Evolutionary conservation across 2,888 invertebrate genomes (phyloP).

Genomic region (Macroteleia sp.): DNA sequence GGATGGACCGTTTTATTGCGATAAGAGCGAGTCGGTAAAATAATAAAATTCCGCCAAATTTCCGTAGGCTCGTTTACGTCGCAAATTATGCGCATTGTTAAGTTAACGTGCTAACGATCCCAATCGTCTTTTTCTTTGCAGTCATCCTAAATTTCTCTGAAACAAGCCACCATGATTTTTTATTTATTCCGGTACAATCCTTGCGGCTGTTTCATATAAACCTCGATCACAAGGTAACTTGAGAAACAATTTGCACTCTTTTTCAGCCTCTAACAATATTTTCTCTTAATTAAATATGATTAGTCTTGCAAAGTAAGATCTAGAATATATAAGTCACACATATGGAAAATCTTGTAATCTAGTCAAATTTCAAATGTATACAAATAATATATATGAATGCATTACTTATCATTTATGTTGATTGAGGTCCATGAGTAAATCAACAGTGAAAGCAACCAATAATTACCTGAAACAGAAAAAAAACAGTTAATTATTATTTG

Average conservation of each 20-base stretch:
- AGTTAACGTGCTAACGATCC: constrained; percentile 35
- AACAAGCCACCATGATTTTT: constrained; percentile 9
- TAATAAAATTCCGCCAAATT: constrained; percentile 47
- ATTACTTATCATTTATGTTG: not conserved
- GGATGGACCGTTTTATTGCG: constrained; percentile 47
- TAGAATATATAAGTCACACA: too few relatives aligned
- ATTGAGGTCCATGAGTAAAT: not conserved
- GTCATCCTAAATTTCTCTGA: constrained; percentile 26
- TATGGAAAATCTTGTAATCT: too few relatives aligned
- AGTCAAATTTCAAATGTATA: constrained; percentile 8
- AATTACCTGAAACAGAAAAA: constrained; percentile 33
- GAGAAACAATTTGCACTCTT: constrained; percentile 66
- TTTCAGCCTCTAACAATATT: too few relatives aligned
- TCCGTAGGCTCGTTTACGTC: constrained; percentile 36
- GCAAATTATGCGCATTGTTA: constrained; percentile 53
- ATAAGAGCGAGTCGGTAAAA: constrained; percentile 41
- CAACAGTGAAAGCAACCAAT: not conserved
- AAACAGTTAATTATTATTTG: constrained; percentile 16
- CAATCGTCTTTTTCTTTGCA: constrained; percentile 4
- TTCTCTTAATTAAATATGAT: too few relatives aligned
- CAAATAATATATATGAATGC: not conserved
- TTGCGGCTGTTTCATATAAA: not conserved
- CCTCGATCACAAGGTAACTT: not conserved
- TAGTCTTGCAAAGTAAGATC: too few relatives aligned
- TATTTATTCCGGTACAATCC: constrained; percentile 1